A percentile compares a stretch with the other conserved stretches of the same genome.
Evolutionary conservation across 2,888 invertebrate genomes (phyloP).

Genomic region (Eucera pruinosa): DNA sequence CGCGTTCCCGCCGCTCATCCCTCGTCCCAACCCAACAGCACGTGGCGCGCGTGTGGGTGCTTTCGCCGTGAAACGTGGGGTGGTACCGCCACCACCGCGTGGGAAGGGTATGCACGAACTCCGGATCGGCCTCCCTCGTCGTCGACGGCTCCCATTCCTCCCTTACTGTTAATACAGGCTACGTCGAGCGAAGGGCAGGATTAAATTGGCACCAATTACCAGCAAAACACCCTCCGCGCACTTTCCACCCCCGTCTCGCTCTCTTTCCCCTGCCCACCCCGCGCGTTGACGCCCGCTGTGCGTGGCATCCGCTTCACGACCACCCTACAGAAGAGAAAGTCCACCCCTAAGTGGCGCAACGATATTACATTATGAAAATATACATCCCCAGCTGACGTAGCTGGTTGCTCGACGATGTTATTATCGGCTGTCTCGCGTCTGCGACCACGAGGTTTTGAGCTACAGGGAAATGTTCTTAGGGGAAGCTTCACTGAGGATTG

Average conservation of each 20-base stretch:
- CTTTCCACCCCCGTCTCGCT: constrained; percentile 79
- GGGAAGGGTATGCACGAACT: constrained; percentile 69
- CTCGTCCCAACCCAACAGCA: constrained; percentile 51
- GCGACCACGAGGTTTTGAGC: neutral
- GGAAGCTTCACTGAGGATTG: neutral
- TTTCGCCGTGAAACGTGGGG: constrained; percentile 52
- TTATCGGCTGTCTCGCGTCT: constrained; percentile 66
- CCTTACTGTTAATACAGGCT: constrained; percentile 81
- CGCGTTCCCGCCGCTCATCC: constrained; percentile 46
- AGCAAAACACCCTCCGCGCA: constrained; percentile 85
- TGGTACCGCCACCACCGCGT: constrained; percentile 44
- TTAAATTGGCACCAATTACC: constrained; percentile 89
- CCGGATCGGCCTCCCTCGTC: constrained; percentile 60
- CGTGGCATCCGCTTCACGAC: constrained; percentile 63
- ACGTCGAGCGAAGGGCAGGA: constrained; percentile 86
- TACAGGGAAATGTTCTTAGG: neutral
- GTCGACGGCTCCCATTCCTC: constrained; percentile 66
- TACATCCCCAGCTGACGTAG: constrained; percentile 76
- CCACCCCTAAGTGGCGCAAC: constrained; percentile 71
- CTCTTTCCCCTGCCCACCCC: constrained; percentile 22
- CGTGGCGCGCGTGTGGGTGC: constrained; percentile 62
- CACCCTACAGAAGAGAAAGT: constrained; percentile 69
- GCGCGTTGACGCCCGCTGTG: constrained; percentile 61
- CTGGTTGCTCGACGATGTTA: constrained; percentile 71
- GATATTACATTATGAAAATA: constrained; percentile 81